These are phyloP conservation scores for Isichthys henryi DNA, from an alignment of 2,113 vertebrate species.

Conservation along the genomic window DNA sequence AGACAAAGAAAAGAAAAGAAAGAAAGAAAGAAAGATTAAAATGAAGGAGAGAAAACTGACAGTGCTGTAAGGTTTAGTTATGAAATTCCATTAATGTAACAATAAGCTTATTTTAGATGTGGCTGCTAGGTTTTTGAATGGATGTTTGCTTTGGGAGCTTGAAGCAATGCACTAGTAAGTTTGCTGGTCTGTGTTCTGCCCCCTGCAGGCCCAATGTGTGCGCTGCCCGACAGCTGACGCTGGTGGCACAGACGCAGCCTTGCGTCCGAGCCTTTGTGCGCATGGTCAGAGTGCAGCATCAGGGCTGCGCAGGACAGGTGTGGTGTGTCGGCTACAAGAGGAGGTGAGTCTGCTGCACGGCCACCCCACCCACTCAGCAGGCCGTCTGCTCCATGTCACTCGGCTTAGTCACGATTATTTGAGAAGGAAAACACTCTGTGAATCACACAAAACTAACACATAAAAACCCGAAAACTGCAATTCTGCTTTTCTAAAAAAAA, in stretches of 20 bases:
- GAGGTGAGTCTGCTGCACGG: conserved; percentile 55
- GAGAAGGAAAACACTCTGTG: neutral
- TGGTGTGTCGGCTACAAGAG: conserved; percentile 78
- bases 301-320: conserved; percentile 63
- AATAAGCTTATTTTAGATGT: neutral
- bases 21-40: neutral
- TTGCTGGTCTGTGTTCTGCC: conserved; percentile 34
- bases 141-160: neutral
- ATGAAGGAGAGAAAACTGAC: neutral
- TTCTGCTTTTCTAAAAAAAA: neutral
- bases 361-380: neutral
- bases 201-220: conserved; percentile 81
- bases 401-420: neutral
- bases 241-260: conserved; percentile 74
- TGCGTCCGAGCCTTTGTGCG: conserved; percentile 69
- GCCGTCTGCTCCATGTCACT: neutral
- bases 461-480: neutral
- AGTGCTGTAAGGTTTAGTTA: neutral
- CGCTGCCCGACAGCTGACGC: conserved; percentile 60
- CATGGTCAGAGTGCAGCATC: conserved; percentile 70
- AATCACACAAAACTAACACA: neutral
- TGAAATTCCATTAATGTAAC: neutral
- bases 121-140: neutral
- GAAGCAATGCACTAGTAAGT: conserved; percentile 25
- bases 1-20: neutral